Percentiles rank a stretch among this genome's conserved stretches.
These are phyloP conservation scores for Pogonocichla stellata DNA, from an alignment of 2,113 vertebrate species.

Conservation along the genomic window DNA sequence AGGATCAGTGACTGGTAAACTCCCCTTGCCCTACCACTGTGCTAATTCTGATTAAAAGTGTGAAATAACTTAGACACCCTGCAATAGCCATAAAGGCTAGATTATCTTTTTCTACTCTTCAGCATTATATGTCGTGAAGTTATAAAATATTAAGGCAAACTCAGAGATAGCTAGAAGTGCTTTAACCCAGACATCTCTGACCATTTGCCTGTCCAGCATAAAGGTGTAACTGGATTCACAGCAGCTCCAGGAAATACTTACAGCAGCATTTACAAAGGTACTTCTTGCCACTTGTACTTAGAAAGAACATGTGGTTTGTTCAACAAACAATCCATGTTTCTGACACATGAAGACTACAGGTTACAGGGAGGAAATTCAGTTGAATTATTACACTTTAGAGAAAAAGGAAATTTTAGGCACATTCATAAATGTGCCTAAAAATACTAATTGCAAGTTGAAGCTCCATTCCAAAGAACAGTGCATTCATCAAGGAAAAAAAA, in stretches of 20 bases:
- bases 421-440: neutral
- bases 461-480: neutral
- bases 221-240: neutral
- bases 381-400: neutral
- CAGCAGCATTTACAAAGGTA: neutral
- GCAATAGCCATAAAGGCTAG: neutral
- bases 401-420: neutral
- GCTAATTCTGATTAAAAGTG: neutral
- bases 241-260: neutral
- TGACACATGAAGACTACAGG: neutral
- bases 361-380: neutral
- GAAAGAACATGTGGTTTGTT: neutral
- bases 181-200: neutral
- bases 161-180: neutral
- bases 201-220: neutral
- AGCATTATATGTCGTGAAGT: neutral
- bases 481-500: neutral
- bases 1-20: neutral
- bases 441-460: neutral
- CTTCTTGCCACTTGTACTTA: neutral
- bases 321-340: neutral
- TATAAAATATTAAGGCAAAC: neutral
- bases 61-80: neutral
- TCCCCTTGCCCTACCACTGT: neutral
- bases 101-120: neutral